Evolutionary conservation across 2,113 vertebrate species (phyloP).

Genomic region (Microtus montanus): DNA sequence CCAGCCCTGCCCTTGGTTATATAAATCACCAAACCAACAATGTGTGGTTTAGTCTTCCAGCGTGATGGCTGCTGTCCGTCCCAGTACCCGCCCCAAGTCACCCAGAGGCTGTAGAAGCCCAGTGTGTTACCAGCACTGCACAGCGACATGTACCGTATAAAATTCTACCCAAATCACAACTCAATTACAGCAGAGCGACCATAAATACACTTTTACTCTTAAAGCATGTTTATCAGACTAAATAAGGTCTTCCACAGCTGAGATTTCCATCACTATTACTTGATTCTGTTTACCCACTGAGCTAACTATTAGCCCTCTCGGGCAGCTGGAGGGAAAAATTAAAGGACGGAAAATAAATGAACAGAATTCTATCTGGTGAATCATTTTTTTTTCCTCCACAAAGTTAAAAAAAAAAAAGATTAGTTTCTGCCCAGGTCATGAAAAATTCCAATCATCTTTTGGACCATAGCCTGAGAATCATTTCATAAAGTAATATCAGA

Average conservation of each 20-base stretch:
- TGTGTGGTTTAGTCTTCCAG: background rate
- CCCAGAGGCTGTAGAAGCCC: background rate
- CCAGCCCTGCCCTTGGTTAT: background rate
- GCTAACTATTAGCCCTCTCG: background rate
- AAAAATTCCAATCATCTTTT: slow-evolving; percentile 30
- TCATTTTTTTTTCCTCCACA: background rate
- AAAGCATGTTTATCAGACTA: background rate
- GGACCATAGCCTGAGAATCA: background rate
- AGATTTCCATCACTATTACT: background rate
- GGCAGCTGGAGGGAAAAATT: background rate
- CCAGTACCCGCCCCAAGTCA: background rate
- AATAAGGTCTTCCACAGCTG: background rate
- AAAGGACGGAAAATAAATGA: slow-evolving; percentile 35
- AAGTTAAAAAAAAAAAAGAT: slow-evolving; percentile 37
- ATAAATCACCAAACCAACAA: background rate
- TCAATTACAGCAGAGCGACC: background rate
- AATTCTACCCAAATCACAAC: background rate
- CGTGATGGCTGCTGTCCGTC: background rate
- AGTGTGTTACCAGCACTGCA: background rate
- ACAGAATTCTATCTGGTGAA: slow-evolving; percentile 25
- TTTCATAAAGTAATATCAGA: slow-evolving; percentile 28
- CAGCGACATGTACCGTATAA: background rate
- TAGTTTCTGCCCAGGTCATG: slow-evolving; percentile 8
- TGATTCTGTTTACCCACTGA: background rate
- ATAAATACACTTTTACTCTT: background rate